A percentile compares a stretch with the other conserved stretches of the same genome.
Conservation (phyloP, 2,797 vertebrate genomes). For the Natrix natrix region DNA sequence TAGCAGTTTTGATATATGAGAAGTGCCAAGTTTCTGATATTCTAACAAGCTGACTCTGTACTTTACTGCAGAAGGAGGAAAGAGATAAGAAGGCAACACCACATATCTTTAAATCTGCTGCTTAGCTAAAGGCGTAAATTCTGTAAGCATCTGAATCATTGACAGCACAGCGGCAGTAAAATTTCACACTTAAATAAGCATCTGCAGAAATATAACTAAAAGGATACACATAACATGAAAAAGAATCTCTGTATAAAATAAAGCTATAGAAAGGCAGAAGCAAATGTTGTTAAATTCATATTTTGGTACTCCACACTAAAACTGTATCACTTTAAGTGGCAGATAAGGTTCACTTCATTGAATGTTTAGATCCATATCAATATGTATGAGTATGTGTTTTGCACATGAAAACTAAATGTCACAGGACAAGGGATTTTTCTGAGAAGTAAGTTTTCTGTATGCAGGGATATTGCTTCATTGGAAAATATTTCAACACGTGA, state of each 20-base stretch:
- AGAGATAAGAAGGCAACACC: background rate
- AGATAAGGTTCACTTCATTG: background rate
- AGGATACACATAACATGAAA: background rate
- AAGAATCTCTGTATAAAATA: background rate
- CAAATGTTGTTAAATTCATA: background rate
- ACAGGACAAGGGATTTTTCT: background rate
- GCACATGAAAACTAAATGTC: background rate
- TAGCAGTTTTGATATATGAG: background rate
- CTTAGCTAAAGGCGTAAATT: background rate
- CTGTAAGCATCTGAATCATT: background rate
- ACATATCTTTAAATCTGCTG: background rate
- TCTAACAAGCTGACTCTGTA: background rate
- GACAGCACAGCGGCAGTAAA: background rate
- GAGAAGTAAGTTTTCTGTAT: background rate
- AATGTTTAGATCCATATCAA: background rate
- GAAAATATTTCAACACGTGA: background rate
- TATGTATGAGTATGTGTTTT: background rate
- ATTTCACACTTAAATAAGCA: background rate
- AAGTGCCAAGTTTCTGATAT: background rate
- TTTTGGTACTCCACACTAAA: background rate
- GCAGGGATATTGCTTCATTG: background rate
- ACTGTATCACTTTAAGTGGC: background rate
- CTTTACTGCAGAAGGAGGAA: background rate
- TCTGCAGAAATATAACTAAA: background rate
- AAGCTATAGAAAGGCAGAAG: background rate